Percentiles rank a stretch among this genome's conserved stretches.
Evolutionary conservation across 2,888 invertebrate genomes (phyloP).

Genomic region (Zele albiditarsus): DNA sequence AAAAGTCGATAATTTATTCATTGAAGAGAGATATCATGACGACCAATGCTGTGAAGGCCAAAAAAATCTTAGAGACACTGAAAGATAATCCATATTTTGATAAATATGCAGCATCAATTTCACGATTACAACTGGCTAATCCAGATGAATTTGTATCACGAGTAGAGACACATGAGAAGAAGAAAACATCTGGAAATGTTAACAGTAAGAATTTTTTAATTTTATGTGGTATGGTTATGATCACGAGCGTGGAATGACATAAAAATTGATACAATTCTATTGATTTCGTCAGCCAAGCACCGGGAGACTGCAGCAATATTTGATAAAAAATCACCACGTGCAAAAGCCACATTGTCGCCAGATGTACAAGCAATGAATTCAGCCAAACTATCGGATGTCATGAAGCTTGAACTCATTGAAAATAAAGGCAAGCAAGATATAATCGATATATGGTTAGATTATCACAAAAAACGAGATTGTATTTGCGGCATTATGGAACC

Average conservation of each 20-base stretch:
- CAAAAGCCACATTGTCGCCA: conserved; percentile 57
- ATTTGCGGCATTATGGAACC: conserved; percentile 83
- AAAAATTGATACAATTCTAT: neutral
- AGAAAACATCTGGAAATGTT: conserved; percentile 65
- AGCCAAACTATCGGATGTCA: conserved; percentile 74
- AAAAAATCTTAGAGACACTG: conserved; percentile 74
- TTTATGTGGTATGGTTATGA: neutral
- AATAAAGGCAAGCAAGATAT: conserved; percentile 84
- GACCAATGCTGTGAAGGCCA: conserved; percentile 67
- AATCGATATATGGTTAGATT: conserved; percentile 84
- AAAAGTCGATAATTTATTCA: neutral
- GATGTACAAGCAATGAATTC: conserved; percentile 17
- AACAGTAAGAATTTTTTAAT: neutral
- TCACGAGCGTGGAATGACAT: neutral
- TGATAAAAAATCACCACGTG: conserved; percentile 24
- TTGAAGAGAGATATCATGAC: conserved; percentile 68
- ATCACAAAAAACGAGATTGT: conserved; percentile 85
- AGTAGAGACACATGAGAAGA: conserved; percentile 75
- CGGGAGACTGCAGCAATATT: neutral
- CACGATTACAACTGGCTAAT: conserved; percentile 81
- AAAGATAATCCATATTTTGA: conserved; percentile 84
- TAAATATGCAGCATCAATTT: conserved; percentile 87
- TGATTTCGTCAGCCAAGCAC: neutral
- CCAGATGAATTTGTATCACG: conserved; percentile 83
- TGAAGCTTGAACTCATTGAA: conserved; percentile 84